Evolutionary conservation across 1,140 invertebrate species (phyloP).

Genomic region (Drosophila lacertosa): DNA sequence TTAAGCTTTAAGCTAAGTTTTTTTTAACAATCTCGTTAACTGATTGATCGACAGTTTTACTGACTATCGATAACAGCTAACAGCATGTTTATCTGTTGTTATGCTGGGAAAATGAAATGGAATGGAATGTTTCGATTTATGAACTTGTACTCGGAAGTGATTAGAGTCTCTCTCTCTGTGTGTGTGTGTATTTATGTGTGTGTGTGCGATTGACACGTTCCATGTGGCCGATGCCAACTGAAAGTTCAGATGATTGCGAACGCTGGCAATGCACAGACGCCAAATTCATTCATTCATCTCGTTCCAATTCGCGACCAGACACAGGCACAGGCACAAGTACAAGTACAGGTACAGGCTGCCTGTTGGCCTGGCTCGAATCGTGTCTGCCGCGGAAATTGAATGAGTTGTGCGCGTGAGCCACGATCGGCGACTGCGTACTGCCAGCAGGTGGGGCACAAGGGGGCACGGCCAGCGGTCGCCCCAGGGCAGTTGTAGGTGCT

Average conservation of each 20-base stretch:
- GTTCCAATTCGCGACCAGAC: too few relatives aligned
- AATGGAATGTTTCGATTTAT: conserved; percentile 51
- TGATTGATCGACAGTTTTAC: too few relatives aligned
- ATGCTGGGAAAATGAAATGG: conserved; percentile 32
- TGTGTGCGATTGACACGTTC: conserved; percentile 79
- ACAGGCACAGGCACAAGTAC: too few relatives aligned
- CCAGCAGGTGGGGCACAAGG: neutral
- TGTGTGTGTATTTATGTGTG: conserved; percentile 29
- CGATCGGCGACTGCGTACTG: conserved; percentile 57
- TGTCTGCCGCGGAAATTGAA: conserved; percentile 76
- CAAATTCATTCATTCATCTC: conserved; percentile 63
- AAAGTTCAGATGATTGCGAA: conserved; percentile 48
- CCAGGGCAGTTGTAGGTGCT: conserved; percentile 25
- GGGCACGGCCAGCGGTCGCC: conserved; percentile 23
- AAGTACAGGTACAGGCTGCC: conserved; percentile 6
- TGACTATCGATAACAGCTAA: neutral
- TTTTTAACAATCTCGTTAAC: too few relatives aligned
- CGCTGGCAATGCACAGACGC: conserved; percentile 52
- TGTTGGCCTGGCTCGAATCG: conserved; percentile 49
- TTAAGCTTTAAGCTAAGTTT: too few relatives aligned
- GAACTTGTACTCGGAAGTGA: conserved; percentile 72
- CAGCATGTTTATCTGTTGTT: neutral
- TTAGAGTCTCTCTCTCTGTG: conserved; percentile 45
- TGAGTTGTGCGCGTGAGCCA: conserved; percentile 81
- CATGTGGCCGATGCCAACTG: conserved; percentile 42